Conservation (phyloP, 2,888 invertebrate species). For the Sylvicola cinctus region DNA sequence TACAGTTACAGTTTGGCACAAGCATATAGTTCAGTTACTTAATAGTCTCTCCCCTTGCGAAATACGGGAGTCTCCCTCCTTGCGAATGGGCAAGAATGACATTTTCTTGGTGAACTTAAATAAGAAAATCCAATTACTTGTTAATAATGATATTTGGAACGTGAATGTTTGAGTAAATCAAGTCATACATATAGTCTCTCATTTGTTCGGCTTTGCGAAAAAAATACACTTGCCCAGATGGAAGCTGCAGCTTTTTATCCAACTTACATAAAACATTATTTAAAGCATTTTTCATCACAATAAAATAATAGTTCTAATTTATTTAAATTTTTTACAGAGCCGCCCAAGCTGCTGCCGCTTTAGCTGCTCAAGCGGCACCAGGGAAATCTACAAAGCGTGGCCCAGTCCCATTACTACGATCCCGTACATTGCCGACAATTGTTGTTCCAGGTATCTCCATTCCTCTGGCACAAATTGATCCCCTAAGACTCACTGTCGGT, state of each 20-base stretch:
- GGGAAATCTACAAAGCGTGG: too few species aligned
- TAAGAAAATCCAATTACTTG: too few species aligned
- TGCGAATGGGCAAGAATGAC: too few species aligned
- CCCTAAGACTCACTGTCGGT: conserved; percentile 35
- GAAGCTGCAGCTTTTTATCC: neutral
- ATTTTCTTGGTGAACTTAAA: too few species aligned
- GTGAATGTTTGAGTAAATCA: neutral
- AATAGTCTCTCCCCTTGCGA: too few species aligned
- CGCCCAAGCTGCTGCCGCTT: conserved; percentile 33
- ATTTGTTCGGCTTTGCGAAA: too few species aligned
- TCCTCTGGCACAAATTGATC: conserved; percentile 59
- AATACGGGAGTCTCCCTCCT: too few species aligned
- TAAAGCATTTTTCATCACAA: neutral
- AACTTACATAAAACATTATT: neutral
- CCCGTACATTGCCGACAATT: conserved; percentile 71
- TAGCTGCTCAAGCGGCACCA: conserved; percentile 29
- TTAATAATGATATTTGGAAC: too few species aligned
- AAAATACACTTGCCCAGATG: neutral
- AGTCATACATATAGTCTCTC: neutral
- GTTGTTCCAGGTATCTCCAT: conserved; percentile 68
- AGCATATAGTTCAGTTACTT: too few species aligned
- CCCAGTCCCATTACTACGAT: conserved; percentile 59
- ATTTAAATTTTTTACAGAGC: conserved; percentile 17
- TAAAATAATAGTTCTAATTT: neutral
- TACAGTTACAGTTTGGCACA: too few species aligned